These are phyloP conservation scores for Nycticryphes semicollaris DNA, from an alignment of 2,113 vertebrate genomes.

Conservation along the genomic window DNA sequence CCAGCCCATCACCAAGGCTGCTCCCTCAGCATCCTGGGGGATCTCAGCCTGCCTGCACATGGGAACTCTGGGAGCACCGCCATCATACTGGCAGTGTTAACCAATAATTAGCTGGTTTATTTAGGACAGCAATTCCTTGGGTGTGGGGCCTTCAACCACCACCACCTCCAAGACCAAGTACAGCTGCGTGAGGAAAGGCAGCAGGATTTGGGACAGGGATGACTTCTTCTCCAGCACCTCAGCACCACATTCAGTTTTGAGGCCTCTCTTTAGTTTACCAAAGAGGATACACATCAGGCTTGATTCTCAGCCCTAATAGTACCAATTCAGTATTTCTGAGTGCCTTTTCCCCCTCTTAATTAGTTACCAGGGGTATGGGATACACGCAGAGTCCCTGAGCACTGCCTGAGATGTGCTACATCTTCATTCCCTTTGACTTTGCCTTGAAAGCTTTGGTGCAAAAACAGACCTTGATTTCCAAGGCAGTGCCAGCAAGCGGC, in stretches of 20 bases:
- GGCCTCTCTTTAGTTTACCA: background rate
- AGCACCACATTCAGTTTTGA: background rate
- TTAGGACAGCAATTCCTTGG: background rate
- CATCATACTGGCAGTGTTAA: background rate
- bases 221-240: background rate
- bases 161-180: background rate
- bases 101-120: background rate
- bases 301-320: background rate
- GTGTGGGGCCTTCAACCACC: background rate
- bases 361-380: background rate
- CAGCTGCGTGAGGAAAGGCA: background rate
- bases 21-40: fast-evolving
- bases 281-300: background rate
- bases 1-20: background rate
- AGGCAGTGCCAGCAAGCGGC: background rate
- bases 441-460: background rate
- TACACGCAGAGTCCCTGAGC: fast-evolving
- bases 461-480: background rate
- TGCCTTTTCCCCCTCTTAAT: background rate
- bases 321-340: background rate
- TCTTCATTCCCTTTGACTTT: background rate
- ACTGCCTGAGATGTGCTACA: background rate
- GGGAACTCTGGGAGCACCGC: background rate
- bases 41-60: background rate
- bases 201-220: background rate